A percentile compares a stretch with the other conserved stretches of the same genome.
Evolutionary conservation across 2,888 invertebrate genomes (phyloP).

Genomic region (Tuta absoluta): DNA sequence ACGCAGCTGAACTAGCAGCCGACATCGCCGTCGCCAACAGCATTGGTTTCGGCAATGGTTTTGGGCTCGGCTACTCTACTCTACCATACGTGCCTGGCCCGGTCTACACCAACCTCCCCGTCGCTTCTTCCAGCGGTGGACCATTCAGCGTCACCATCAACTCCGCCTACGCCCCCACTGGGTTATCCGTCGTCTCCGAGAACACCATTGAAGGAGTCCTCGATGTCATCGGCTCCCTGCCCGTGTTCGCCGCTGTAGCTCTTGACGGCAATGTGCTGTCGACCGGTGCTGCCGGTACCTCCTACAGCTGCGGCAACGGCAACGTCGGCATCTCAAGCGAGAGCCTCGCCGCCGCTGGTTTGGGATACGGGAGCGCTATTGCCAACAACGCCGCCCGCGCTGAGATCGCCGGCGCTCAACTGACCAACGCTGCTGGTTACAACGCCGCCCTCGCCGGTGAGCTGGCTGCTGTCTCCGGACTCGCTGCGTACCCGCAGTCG

Average conservation of each 20-base stretch:
- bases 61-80: constrained; percentile 26
- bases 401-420: neutral
- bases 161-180: constrained; percentile 42
- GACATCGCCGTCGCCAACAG: constrained; percentile 14
- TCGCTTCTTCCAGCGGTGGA: constrained; percentile 35
- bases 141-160: constrained; percentile 38
- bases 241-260: constrained; percentile 43
- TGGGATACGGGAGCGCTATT: constrained; percentile 5
- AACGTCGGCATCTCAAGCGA: constrained; percentile 30
- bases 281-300: constrained; percentile 41
- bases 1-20: neutral
- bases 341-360: constrained; percentile 17
- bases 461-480: constrained; percentile 26
- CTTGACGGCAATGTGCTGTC: constrained; percentile 41
- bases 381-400: neutral
- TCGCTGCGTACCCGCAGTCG: constrained; percentile 26
- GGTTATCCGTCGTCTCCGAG: constrained; percentile 44
- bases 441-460: constrained; percentile 30
- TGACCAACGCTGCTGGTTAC: constrained; percentile 12
- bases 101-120: constrained; percentile 20
- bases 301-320: constrained; percentile 44
- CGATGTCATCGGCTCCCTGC: constrained; percentile 41
- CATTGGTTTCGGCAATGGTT: too few species aligned
- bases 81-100: constrained; percentile 16
- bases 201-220: constrained; percentile 47